These are phyloP conservation scores for Augochlorella aurata DNA, from an alignment of 2,888 invertebrate species.

Conservation along the genomic window DNA sequence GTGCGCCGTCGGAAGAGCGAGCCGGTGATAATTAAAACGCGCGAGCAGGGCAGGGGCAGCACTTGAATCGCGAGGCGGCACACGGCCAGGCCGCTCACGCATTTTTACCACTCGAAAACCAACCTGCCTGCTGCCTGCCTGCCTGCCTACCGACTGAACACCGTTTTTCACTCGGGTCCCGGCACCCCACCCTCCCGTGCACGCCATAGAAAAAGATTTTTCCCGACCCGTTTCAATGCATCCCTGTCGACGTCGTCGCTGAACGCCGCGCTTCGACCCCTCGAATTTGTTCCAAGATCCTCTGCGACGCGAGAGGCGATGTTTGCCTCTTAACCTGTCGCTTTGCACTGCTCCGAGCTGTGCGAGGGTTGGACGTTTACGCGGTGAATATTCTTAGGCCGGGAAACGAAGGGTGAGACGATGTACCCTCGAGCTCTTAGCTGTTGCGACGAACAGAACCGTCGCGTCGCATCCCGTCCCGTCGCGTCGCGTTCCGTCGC, in stretches of 20 bases:
- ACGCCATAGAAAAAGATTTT: constrained; percentile 17
- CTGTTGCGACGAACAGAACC: not conserved
- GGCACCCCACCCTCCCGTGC: not conserved
- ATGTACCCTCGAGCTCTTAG: not conserved
- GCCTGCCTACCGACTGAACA: constrained; percentile 25
- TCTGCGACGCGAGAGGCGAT: not conserved
- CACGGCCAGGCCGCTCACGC: constrained; percentile 41
- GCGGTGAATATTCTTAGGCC: not conserved
- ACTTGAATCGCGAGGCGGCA: constrained; percentile 43
- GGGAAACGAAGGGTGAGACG: not conserved
- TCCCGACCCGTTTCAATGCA: constrained; percentile 10
- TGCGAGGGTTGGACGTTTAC: constrained; percentile 9
- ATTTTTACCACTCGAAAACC: constrained; percentile 44
- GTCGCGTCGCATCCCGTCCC: not conserved
- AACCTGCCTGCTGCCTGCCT: not conserved
- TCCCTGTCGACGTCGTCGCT: not conserved
- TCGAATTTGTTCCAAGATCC: not conserved
- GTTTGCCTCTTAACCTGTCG: constrained; percentile 14
- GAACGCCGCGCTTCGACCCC: constrained; percentile 1
- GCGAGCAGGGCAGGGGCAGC: constrained; percentile 56
- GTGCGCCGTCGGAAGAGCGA: constrained; percentile 32
- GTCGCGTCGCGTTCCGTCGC: too few relatives aligned
- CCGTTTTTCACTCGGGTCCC: not conserved
- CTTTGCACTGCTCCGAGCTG: not conserved
- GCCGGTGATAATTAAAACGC: constrained; percentile 76